Evolutionary conservation across 2,888 invertebrate genomes (phyloP).

Genomic region (Pristionchus mayeri): DNA sequence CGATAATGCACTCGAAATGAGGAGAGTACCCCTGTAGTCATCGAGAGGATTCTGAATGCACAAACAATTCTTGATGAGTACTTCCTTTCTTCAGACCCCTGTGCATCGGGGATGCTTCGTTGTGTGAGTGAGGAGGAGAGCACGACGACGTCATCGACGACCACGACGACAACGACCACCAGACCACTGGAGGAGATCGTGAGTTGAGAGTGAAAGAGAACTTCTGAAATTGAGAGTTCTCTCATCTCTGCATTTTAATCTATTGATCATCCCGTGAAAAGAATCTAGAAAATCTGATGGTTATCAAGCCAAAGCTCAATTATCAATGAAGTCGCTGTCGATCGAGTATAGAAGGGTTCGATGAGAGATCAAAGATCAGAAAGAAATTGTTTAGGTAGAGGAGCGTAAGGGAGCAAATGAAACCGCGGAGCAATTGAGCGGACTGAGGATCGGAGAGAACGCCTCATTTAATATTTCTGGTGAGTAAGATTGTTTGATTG

Average conservation of each 20-base stretch:
- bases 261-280: no score
- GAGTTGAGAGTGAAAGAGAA: neutral
- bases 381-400: neutral
- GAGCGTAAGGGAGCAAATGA: neutral
- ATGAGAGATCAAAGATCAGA: neutral
- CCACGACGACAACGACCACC: constrained; percentile 9
- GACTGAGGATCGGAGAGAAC: neutral
- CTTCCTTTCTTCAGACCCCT: constrained; percentile 24
- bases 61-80: no score
- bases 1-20: neutral
- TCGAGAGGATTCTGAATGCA: no score
- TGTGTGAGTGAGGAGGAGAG: neutral
- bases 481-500: no score
- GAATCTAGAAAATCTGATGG: neutral
- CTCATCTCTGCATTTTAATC: no score
- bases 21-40: neutral
- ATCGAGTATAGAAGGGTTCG: no score
- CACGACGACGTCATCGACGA: constrained; percentile 16
- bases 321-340: no score
- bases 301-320: neutral
- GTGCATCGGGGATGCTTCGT: constrained; percentile 35
- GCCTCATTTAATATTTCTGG: neutral
- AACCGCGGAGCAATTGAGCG: neutral
- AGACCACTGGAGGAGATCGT: neutral
- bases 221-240: no score